phyloP scores from a whole-genome alignment of 2,113 vertebrate genomes.

The Progne subis region DNA sequence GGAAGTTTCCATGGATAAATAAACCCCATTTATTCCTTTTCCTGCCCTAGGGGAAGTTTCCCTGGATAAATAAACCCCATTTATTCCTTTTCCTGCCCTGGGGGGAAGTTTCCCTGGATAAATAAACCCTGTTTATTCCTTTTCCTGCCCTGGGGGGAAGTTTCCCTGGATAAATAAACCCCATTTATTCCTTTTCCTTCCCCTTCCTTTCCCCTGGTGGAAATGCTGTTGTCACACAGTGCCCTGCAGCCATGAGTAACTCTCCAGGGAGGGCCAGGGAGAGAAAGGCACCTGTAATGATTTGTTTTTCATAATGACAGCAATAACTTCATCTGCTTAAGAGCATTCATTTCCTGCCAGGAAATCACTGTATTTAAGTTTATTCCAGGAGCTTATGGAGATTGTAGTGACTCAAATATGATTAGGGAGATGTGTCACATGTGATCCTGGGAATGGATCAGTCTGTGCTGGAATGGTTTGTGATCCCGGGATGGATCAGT shows the following conservation, averaged over 20 bases:
- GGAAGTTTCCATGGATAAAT: too few relatives aligned
- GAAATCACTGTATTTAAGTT: background rate
- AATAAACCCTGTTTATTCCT: too few relatives aligned
- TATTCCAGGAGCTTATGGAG: background rate
- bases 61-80: too few relatives aligned
- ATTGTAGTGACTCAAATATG: background rate
- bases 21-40: too few relatives aligned
- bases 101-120: too few relatives aligned
- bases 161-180: background rate
- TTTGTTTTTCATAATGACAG: background rate
- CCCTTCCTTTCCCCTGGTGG: too few relatives aligned
- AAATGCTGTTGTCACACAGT: background rate
- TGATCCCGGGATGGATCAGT: background rate
- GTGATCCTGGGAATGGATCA: background rate
- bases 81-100: too few relatives aligned
- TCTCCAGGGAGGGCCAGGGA: background rate
- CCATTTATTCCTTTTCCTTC: background rate
- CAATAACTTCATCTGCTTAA: background rate
- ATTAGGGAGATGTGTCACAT: background rate
- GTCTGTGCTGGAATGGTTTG: background rate
- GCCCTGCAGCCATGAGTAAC: background rate
- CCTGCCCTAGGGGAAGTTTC: too few relatives aligned
- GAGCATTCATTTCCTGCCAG: background rate
- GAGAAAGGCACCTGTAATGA: background rate
- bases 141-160: background rate